Evolutionary conservation across 2,113 vertebrate species (phyloP).

Genomic region (Cyphomyrus plagiostoma): DNA sequence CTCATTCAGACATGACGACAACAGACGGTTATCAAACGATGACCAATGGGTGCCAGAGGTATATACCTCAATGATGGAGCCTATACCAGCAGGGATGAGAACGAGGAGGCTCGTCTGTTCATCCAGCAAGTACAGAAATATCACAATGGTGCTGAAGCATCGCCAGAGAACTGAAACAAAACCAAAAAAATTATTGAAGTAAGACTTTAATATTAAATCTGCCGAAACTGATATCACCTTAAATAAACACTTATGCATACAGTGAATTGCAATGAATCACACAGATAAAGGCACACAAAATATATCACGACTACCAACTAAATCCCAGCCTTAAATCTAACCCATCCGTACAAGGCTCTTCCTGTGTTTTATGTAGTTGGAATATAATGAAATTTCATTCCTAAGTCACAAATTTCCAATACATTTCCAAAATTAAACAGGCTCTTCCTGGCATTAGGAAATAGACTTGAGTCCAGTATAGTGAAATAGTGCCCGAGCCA

Average conservation of each 20-base stretch:
- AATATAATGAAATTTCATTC: not conserved
- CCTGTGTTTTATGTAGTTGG: not conserved
- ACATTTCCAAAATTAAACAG: not conserved
- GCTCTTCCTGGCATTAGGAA: not conserved
- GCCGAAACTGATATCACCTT: not conserved
- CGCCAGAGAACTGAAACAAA: slow-evolving; percentile 78
- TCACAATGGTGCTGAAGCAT: slow-evolving; percentile 93
- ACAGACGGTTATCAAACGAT: not conserved
- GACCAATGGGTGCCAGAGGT: not conserved
- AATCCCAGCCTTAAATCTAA: not conserved
- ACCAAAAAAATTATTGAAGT: not conserved
- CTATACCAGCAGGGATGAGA: slow-evolving; percentile 85
- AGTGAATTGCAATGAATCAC: not conserved
- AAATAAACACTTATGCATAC: not conserved
- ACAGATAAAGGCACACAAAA: not conserved
- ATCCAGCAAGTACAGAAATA: slow-evolving; percentile 94
- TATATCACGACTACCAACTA: not conserved
- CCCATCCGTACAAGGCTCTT: not conserved
- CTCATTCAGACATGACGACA: not conserved
- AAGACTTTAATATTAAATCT: not conserved
- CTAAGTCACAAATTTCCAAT: not conserved
- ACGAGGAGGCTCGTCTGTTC: slow-evolving; percentile 94
- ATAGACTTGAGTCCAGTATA: too few relatives aligned
- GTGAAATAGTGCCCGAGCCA: not conserved
- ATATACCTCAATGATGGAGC: slow-evolving; percentile 86